phyloP scores from a whole-genome alignment of 1,140 invertebrate species.

The Temnothorax curvispinosus region DNA sequence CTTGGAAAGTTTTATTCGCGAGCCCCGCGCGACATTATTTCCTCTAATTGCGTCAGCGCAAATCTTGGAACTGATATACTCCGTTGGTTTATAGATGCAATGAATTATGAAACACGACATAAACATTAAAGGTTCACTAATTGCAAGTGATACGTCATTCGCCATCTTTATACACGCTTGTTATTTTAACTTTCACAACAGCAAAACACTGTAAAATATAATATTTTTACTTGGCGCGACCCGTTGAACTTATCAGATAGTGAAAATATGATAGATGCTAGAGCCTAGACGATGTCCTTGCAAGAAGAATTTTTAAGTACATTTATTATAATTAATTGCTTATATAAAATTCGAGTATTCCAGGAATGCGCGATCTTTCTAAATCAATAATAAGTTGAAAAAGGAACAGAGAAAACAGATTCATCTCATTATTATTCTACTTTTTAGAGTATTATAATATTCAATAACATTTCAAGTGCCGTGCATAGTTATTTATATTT shows the following conservation, averaged over 20 bases:
- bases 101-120: conserved; percentile 35
- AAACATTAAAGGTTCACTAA: conserved; percentile 40
- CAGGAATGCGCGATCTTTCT: not conserved
- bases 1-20: not conserved
- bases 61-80: conserved; percentile 30
- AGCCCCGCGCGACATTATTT: not conserved
- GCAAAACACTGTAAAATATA: conserved; percentile 20
- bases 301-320: not conserved
- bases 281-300: not conserved
- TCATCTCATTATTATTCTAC: not conserved
- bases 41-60: conserved; percentile 24
- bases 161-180: conserved; percentile 6
- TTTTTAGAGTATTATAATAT: not conserved
- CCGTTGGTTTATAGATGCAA: conserved; percentile 3
- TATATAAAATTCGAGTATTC: not conserved
- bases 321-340: conserved; percentile 9
- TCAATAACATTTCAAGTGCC: not conserved
- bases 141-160: conserved; percentile 36
- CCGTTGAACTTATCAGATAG: not conserved
- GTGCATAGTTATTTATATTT: conserved; percentile 17
- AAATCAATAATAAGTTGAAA: not conserved
- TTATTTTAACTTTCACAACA: conserved; percentile 46
- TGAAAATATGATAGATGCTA: not conserved
- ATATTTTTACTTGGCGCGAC: conserved; percentile 12
- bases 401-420: not conserved